Percentiles rank a stretch among this genome's conserved stretches.
Conservation (phyloP, 2,797 vertebrate species). For the Lacerta viridis region DNA sequence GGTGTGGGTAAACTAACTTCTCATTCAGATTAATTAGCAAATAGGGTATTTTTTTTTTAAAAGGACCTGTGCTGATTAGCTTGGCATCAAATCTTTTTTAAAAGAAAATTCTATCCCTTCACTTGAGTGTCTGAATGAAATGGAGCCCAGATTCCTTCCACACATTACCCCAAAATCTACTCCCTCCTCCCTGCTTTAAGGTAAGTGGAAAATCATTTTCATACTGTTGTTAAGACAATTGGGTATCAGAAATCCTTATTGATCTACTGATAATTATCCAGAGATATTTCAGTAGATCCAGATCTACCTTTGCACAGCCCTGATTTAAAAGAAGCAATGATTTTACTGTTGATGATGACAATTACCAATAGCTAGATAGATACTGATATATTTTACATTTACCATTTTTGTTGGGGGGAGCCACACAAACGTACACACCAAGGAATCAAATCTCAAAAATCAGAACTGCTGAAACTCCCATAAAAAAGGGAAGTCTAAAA, state of each 20-base stretch:
- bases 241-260: neutral
- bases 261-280: neutral
- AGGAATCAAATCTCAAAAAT: constrained; percentile 11
- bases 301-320: neutral
- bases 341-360: constrained; percentile 29
- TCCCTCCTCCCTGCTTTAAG: too few species aligned
- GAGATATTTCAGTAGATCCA: neutral
- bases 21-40: too few species aligned
- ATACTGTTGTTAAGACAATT: neutral
- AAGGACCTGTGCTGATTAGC: too few species aligned
- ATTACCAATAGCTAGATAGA: constrained; percentile 17
- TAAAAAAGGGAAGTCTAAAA: neutral
- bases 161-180: too few species aligned
- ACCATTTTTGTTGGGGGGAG: neutral
- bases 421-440: neutral
- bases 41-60: too few species aligned
- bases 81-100: too few species aligned
- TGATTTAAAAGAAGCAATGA: constrained; percentile 21
- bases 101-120: too few species aligned
- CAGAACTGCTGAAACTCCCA: neutral
- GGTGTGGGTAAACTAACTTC: too few species aligned
- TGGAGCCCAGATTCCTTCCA: too few species aligned
- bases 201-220: too few species aligned
- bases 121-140: too few species aligned
- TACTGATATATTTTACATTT: neutral